phyloP scores from a whole-genome alignment of 2,888 invertebrate species.

The Globia sparganii region DNA sequence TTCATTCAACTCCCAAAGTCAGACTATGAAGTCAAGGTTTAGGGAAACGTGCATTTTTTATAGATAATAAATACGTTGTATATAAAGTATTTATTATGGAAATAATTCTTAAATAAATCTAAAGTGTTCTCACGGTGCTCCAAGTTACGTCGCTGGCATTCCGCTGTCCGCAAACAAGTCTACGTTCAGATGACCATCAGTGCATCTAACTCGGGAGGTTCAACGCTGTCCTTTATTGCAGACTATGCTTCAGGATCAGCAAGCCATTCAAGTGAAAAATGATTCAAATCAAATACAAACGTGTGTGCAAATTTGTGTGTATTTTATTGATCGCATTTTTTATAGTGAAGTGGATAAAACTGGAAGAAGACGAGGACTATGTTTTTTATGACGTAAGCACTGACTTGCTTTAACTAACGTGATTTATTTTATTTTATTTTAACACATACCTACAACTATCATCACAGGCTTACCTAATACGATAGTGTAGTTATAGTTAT shows the following conservation, averaged over 20 bases:
- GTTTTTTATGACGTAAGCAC: slow-evolving; percentile 44
- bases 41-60: neutral
- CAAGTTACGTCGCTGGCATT: neutral
- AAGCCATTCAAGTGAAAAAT: slow-evolving; percentile 15
- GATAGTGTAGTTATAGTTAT: no score
- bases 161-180: neutral
- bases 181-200: neutral
- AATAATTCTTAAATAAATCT: slow-evolving; percentile 16
- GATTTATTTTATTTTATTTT: no score
- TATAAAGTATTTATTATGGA: neutral
- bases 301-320: slow-evolving; percentile 26
- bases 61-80: neutral
- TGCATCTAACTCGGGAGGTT: neutral
- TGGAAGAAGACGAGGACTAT: slow-evolving; percentile 18
- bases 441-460: no score
- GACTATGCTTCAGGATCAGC: slow-evolving; percentile 3
- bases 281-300: slow-evolving; percentile 44
- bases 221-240: neutral
- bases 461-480: no score
- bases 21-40: neutral
- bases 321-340: slow-evolving; percentile 10
- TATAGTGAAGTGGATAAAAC: slow-evolving; percentile 20
- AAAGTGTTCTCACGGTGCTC: slow-evolving; percentile 12
- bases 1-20: slow-evolving; percentile 30
- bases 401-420: neutral